phyloP scores from a whole-genome alignment of 2,113 vertebrate genomes.

The Perca fluviatilis region DNA sequence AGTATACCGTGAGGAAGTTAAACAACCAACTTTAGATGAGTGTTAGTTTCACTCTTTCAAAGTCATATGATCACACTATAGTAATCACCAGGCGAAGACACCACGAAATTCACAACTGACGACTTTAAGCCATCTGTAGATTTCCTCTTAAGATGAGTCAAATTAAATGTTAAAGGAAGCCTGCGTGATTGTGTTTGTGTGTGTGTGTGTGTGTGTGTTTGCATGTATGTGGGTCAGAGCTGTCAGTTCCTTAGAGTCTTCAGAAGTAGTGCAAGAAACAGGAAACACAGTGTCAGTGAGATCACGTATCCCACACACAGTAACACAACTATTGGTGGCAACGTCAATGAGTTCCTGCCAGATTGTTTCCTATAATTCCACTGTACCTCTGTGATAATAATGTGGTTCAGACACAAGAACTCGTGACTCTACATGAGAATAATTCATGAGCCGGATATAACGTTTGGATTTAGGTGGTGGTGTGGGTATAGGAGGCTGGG shows the following conservation, averaged over 20 bases:
- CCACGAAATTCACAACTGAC: not conserved
- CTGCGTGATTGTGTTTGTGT: not conserved
- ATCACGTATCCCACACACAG: not conserved
- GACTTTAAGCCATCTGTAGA: not conserved
- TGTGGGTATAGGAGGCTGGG: not conserved
- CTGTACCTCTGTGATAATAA: not conserved
- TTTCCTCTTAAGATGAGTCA: slow-evolving; percentile 26
- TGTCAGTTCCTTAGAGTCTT: slow-evolving; percentile 37
- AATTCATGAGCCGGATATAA: not conserved
- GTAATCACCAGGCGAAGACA: not conserved
- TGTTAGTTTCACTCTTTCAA: slow-evolving; percentile 25
- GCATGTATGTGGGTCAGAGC: not conserved
- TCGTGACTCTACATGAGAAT: not conserved
- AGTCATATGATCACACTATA: not conserved
- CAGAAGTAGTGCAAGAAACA: slow-evolving; percentile 51
- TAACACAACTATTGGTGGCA: not conserved
- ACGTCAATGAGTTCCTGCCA: slow-evolving; percentile 23
- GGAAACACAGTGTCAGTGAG: slow-evolving; percentile 59
- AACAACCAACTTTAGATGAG: not conserved
- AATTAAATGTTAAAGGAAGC: not conserved
- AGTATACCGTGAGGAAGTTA: not conserved
- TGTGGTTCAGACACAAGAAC: not conserved
- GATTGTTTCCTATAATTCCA: slow-evolving; percentile 10
- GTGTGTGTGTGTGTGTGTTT: not conserved
- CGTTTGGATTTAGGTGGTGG: not conserved